A percentile compares a stretch with the other conserved stretches of the same genome.
Evolutionary conservation across 2,888 invertebrate genomes (phyloP).

Genomic region (Rhimphoctona megacephalus): DNA sequence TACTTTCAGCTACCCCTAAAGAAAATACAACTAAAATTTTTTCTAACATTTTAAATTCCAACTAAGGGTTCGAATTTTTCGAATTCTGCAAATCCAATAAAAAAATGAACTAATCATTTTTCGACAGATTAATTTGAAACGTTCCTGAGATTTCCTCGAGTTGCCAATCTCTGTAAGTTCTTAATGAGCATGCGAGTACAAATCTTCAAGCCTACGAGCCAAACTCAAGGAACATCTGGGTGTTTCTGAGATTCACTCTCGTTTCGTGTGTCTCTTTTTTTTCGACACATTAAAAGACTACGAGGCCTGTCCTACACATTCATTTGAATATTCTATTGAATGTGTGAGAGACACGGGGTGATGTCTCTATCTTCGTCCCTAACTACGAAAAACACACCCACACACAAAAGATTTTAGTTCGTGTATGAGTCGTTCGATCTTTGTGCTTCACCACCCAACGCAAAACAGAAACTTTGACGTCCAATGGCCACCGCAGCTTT

Average conservation of each 20-base stretch:
- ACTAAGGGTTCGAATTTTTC: too few relatives aligned
- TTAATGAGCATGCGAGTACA: background rate
- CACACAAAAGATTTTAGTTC: constrained; percentile 20
- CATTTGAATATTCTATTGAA: background rate
- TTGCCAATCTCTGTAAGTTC: constrained; percentile 41
- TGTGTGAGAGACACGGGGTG: constrained; percentile 18
- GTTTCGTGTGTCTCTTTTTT: constrained; percentile 34
- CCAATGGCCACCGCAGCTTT: constrained; percentile 60
- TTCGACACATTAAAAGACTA: constrained; percentile 5
- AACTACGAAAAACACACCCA: background rate
- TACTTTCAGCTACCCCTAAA: too few relatives aligned
- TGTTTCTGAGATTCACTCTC: constrained; percentile 45
- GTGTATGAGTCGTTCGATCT: constrained; percentile 4
- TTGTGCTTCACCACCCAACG: constrained; percentile 17
- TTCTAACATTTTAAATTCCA: too few relatives aligned
- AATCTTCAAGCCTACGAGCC: background rate
- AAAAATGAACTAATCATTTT: too few relatives aligned
- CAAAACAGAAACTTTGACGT: background rate
- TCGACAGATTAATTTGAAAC: background rate
- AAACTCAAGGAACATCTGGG: constrained; percentile 58
- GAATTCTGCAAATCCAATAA: too few relatives aligned
- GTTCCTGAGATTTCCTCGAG: background rate
- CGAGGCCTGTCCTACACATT: background rate
- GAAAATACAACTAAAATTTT: too few relatives aligned
- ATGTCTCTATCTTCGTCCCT: constrained; percentile 60